These are phyloP conservation scores for Coccyzus lansbergi DNA, from an alignment of 2,797 vertebrate genomes.

Conservation along the genomic window DNA sequence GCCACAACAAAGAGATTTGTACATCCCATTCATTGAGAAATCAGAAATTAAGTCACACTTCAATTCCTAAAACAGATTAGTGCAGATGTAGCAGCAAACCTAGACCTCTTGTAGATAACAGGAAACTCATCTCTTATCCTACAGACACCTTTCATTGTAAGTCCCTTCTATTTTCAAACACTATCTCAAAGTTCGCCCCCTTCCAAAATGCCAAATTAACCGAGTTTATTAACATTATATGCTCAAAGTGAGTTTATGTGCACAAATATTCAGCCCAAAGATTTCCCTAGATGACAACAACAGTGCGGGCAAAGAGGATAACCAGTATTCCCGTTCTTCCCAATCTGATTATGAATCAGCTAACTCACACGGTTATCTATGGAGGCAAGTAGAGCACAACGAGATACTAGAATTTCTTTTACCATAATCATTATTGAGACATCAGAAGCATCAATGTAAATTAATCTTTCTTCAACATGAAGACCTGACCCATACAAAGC, in stretches of 20 bases:
- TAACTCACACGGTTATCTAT: background rate
- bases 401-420: background rate
- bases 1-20: background rate
- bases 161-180: background rate
- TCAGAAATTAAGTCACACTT: background rate
- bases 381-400: background rate
- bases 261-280: background rate
- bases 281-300: background rate
- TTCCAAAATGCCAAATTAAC: background rate
- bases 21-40: background rate
- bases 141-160: background rate
- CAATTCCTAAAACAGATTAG: background rate
- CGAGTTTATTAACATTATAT: background rate
- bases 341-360: background rate
- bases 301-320: background rate
- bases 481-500: fast-evolving
- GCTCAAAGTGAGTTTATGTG: background rate
- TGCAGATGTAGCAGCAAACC: background rate
- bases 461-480: background rate
- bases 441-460: background rate
- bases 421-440: background rate
- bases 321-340: background rate
- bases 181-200: background rate
- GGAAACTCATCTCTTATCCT: background rate
- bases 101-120: background rate